A percentile compares a stretch with the other conserved stretches of the same genome.
phyloP scores from a whole-genome alignment of 2,113 vertebrate species.

The Muscicapa adusta region DNA sequence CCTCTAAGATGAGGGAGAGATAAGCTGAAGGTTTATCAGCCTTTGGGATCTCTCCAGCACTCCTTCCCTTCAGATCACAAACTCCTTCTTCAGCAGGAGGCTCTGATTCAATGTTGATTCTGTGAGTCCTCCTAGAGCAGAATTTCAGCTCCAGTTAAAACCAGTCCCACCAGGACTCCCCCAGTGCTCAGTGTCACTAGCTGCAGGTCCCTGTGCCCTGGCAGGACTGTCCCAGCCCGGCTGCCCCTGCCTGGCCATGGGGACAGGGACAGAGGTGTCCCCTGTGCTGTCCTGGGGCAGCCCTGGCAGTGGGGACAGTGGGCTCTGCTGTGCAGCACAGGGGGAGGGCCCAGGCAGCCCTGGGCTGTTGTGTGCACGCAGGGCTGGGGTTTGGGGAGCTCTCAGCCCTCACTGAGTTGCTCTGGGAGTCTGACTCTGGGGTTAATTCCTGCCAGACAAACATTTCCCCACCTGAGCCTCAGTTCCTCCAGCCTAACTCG shows the following conservation, averaged over 20 bases:
- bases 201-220: neutral
- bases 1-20: neutral
- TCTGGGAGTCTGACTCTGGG: neutral
- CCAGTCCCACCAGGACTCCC: neutral
- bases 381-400: rapidly evolving
- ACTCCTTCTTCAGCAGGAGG: neutral
- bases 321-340: rapidly evolving
- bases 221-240: neutral
- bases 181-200: rapidly evolving
- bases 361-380: rapidly evolving
- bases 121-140: neutral
- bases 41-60: neutral
- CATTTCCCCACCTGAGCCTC: rapidly evolving
- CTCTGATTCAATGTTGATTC: neutral
- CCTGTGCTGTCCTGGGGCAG: too few relatives aligned
- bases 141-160: neutral
- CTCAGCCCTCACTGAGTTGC: rapidly evolving
- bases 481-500: neutral
- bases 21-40: neutral
- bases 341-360: neutral
- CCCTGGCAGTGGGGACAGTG: neutral
- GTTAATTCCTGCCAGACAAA: too few relatives aligned
- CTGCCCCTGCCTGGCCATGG: rapidly evolving
- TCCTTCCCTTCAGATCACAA: neutral
- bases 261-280: neutral